A percentile compares a stretch with the other conserved stretches of the same genome.
Evolutionary conservation across 2,113 vertebrate species (phyloP).

Genomic region (Micromys minutus): DNA sequence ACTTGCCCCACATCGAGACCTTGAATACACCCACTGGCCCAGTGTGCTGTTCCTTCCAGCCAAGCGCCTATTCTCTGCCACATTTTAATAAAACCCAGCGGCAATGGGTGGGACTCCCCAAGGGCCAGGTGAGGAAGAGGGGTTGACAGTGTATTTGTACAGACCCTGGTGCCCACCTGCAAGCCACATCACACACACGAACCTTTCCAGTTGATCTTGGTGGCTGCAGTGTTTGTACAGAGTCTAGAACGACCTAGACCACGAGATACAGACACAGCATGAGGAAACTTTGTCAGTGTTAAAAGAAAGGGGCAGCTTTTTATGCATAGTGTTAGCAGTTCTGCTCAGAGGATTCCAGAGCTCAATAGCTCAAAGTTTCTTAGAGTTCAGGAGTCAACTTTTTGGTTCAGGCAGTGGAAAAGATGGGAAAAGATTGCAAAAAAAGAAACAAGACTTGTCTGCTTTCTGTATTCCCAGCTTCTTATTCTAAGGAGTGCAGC

Average conservation of each 20-base stretch:
- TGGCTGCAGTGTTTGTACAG: not conserved
- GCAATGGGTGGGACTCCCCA: not conserved
- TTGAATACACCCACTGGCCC: not conserved
- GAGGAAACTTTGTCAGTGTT: slow-evolving; percentile 58
- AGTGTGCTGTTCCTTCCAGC: not conserved
- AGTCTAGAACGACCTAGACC: slow-evolving; percentile 9
- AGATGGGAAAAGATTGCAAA: not conserved
- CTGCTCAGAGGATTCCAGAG: not conserved
- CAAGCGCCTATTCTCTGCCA: fast-evolving
- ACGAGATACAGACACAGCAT: not conserved
- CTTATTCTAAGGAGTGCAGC: not conserved
- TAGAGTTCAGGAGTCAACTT: not conserved
- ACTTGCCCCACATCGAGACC: not conserved
- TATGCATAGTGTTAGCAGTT: not conserved
- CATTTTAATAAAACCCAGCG: not conserved
- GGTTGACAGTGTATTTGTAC: not conserved
- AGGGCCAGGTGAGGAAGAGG: not conserved
- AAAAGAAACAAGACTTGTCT: not conserved
- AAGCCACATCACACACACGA: not conserved
- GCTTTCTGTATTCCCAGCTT: too few species aligned
- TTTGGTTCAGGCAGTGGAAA: not conserved
- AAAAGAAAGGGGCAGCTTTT: slow-evolving; percentile 9
- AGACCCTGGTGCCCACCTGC: not conserved
- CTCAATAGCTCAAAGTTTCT: not conserved
- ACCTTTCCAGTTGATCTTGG: not conserved